phyloP scores from a whole-genome alignment of 2,888 invertebrate species.

The Romanomermis culicivorax region DNA sequence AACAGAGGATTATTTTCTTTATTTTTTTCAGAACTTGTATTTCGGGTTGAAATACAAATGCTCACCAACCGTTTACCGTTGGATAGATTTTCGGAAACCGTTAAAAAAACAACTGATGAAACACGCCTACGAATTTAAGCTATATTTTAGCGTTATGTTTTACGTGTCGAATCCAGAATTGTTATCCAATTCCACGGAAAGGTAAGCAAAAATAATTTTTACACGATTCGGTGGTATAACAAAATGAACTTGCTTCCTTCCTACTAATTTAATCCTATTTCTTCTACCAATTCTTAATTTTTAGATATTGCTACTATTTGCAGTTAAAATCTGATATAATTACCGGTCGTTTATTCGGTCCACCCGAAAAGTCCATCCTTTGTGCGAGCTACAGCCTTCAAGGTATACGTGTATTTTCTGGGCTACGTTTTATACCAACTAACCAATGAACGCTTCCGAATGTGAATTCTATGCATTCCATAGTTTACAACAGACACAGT shows the following conservation, averaged over 20 bases:
- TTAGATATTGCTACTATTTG: conserved; percentile 71
- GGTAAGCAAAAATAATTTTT: conserved; percentile 33
- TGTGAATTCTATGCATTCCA: not conserved
- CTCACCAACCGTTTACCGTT: conserved; percentile 40
- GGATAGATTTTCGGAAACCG: conserved; percentile 81
- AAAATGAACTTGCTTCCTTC: too few relatives aligned
- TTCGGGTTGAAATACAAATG: conserved; percentile 74
- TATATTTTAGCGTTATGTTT: conserved; percentile 78
- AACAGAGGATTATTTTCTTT: not conserved
- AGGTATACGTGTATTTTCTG: conserved; percentile 26
- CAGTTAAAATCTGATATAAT: conserved; percentile 83
- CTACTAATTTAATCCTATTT: not conserved
- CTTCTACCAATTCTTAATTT: conserved; percentile 13
- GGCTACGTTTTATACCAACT: not conserved
- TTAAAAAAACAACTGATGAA: conserved; percentile 83
- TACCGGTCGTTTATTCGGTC: conserved; percentile 53
- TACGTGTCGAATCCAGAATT: conserved; percentile 70
- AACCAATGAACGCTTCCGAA: too few relatives aligned
- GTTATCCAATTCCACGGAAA: conserved; percentile 73
- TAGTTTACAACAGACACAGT: not conserved
- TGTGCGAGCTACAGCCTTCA: conserved; percentile 82
- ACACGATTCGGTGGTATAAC: not conserved
- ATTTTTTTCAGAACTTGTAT: conserved; percentile 46
- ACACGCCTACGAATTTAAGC: conserved; percentile 53
- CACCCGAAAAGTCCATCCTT: conserved; percentile 68